Evolutionary conservation across 2,888 invertebrate genomes (phyloP), one percentile per base, ranked within the genome.

Genomic region (Chrysotoxum bicinctum): DNA sequence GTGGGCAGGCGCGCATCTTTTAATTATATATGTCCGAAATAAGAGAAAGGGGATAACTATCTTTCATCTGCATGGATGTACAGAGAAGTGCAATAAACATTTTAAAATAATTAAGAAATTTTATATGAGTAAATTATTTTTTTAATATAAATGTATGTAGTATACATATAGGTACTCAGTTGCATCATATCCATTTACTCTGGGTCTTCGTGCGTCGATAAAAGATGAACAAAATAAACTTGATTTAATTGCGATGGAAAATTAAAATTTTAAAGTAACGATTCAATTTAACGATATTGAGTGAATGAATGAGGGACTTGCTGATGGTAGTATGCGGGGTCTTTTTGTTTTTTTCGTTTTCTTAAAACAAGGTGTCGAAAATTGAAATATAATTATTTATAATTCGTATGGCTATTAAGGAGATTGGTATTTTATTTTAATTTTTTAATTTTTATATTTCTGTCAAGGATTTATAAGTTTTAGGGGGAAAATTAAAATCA

Each of bases 341-440:
- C 10, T 48, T 3, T 8, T 9, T 16, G 5, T 48, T 19, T 10
- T 19, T 32, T 26, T 21, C 26, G 9, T 12, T 16, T n/a, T 8
- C 2, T 19, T 45, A 9, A 23, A 62, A 66, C 40, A 64, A 70
- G 79, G 79, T 84, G 84, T 75, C 70, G 66, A 74, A 66, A 64
- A 75, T 79, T 70, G 30, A 64, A 56, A 79, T 64, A 69, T 79
- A 79, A 79, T 79, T 78, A 69, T 40, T 74, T 74, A 74, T 83
- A 37, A 68, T 64, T 83, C 73, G 48, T 62, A 50, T 69, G 52
- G 19, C 37, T 66, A 54, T 52, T 45, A 26, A 26, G 8, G 32
- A 64, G 62, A 77, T 68, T 77, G 56, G 23, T 45, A 19, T 52
- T 74, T n/a, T 69, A 54, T 12, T 32, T 14, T 21, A n/a, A n/a